These are phyloP conservation scores for Thecophora atra DNA, from an alignment of 2,888 invertebrate genomes.

Conservation along the genomic window DNA sequence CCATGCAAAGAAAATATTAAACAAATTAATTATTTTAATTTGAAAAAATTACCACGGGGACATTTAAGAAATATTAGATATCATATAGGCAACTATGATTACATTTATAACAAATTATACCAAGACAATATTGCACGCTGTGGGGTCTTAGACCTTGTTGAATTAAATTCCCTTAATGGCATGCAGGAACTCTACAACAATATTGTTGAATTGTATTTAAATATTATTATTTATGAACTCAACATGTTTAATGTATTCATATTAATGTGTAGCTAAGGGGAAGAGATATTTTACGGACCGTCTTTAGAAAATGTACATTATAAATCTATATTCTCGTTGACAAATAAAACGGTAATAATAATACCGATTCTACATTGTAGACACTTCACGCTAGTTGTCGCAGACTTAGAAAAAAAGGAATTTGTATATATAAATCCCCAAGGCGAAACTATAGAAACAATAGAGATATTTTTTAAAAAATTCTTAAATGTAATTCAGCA, in stretches of 20 bases:
- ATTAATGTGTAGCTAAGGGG: background rate
- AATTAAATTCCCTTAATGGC: background rate
- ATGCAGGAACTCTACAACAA: background rate
- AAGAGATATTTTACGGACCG: background rate
- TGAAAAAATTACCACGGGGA: background rate
- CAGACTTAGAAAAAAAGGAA: background rate
- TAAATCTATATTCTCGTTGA: background rate
- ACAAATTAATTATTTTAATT: background rate
- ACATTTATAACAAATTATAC: background rate
- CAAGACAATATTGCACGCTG: background rate
- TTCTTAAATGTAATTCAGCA: background rate
- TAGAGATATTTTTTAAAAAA: background rate
- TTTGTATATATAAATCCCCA: conserved; percentile 4
- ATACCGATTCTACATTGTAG: conserved; percentile 5
- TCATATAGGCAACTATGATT: background rate
- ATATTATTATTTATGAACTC: background rate
- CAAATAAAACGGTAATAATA: background rate
- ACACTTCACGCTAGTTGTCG: background rate
- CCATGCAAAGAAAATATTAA: background rate
- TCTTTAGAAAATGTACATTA: background rate
- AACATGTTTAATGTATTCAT: background rate
- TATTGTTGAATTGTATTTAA: conserved; percentile 1
- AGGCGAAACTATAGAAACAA: background rate
- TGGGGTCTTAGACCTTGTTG: conserved; percentile 1
- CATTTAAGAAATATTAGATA: background rate